Conservation (phyloP, 2,888 invertebrate species). For the Cephus rjabovi region DNA sequence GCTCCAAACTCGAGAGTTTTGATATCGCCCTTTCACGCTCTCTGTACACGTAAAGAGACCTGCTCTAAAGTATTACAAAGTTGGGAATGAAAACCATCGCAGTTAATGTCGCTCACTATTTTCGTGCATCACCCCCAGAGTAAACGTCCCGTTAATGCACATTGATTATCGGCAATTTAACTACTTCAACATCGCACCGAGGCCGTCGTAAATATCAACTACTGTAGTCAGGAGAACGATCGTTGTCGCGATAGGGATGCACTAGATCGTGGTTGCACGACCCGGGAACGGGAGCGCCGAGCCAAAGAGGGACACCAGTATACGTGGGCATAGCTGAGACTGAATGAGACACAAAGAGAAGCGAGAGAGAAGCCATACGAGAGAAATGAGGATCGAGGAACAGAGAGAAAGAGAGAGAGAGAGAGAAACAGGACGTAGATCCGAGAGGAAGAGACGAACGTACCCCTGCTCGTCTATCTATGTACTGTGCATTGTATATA, state of each 20-base stretch:
- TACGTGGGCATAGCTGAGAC: conserved; percentile 12
- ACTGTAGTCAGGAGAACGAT: conserved; percentile 49
- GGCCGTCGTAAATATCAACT: conserved; percentile 17
- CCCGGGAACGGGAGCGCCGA: conserved; percentile 28
- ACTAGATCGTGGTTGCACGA: conserved; percentile 56
- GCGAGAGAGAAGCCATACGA: conserved; percentile 23
- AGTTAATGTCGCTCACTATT: not conserved
- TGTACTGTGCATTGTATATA: not conserved
- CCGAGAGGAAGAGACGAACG: conserved; percentile 12
- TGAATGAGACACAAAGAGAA: not conserved
- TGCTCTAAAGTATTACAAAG: not conserved
- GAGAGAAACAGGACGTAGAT: conserved; percentile 8
- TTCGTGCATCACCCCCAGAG: conserved; percentile 8
- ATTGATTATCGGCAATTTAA: conserved; percentile 63
- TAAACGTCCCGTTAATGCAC: conserved; percentile 32
- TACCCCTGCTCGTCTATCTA: not conserved
- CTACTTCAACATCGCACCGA: conserved; percentile 56
- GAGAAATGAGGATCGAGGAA: conserved; percentile 29
- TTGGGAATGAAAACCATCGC: not conserved
- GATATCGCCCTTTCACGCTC: not conserved
- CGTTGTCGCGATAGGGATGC: conserved; percentile 62
- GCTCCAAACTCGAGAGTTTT: not conserved
- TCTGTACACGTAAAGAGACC: not conserved
- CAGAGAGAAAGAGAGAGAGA: conserved; percentile 29
- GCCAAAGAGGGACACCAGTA: conserved; percentile 10